Base-by-base conservation (phyloP, 2,113 vertebrate genomes). In the Catagonus wagneri region DNA sequence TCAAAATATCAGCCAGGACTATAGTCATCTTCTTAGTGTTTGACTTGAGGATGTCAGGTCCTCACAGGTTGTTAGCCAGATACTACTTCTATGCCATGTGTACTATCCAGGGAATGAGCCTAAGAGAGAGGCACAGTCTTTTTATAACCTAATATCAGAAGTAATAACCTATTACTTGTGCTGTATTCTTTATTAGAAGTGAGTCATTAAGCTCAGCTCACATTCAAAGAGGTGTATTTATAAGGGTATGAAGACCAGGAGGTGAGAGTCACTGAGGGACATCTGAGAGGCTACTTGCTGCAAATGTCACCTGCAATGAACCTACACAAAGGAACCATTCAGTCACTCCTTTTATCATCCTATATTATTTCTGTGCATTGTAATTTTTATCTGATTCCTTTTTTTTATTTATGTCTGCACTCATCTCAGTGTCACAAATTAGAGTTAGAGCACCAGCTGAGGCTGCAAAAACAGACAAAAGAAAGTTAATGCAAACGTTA, bases 391-490 rank as follows among this genome's bases (percentile, higher is more conserved):
- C 23, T 58, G 17, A 61, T 58, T 27, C 9, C 39, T 91, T 69
- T 52, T 71, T 85, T n/a, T 44, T 1, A 52, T 65, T 36, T 39
- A 27, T 84, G 14, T 79, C 29, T 79, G 2, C 1, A 23, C 2
- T 63, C 17, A 76, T 83, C 6, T 66, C 7, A 36, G 76, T 56
- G 29, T 76, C 68, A 84, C 20, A 54, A 76, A 90, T 68, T 66
- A 54, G 16, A 88, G n/a, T 39, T 76, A 83, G n/a, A 85, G 11
- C 19, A 88, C 25, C 72, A 25, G 1, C 34, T 36, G 76, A 80
- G 6, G 5, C 50, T 94, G 58, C 11, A 76, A 60, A 96, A 90
- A 84, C 56, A 90, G 56, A 90, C 4, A 58, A 90, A 25, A 58
- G 4, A 3, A 75, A 88, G 25, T 75, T 88, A 80, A 75, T 93